phyloP scores from a whole-genome alignment of 2,113 vertebrate genomes.

The Hystrix cristata region DNA sequence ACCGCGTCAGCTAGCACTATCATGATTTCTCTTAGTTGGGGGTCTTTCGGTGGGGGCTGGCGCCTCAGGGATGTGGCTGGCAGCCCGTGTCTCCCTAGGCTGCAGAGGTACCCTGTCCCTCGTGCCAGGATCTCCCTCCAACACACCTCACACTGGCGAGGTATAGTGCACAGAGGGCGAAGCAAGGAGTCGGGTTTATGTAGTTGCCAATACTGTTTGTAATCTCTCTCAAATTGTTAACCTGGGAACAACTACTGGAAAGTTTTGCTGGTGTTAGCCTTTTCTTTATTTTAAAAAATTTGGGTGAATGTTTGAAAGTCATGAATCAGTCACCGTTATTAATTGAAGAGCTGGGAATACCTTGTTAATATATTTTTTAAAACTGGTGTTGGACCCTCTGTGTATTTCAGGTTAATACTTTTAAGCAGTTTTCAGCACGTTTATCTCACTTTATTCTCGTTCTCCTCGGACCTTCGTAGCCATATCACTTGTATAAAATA shows the following conservation, averaged over 20 bases:
- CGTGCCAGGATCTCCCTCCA: slow-evolving; percentile 54
- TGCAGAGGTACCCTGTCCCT: slow-evolving; percentile 37
- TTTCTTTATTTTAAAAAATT: slow-evolving; percentile 65
- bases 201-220: background rate
- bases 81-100: slow-evolving; percentile 52
- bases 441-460: slow-evolving; percentile 90
- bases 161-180: background rate
- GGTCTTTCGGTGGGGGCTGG: slow-evolving; percentile 70
- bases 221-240: slow-evolving; percentile 39
- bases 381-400: slow-evolving; percentile 90
- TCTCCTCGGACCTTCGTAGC: slow-evolving; percentile 90
- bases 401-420: slow-evolving; percentile 90
- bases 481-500: slow-evolving; percentile 92
- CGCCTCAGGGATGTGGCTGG: slow-evolving; percentile 47
- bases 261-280: slow-evolving; percentile 65
- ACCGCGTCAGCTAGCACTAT: slow-evolving; percentile 76
- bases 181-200: background rate
- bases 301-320: slow-evolving; percentile 85
- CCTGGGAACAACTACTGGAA: slow-evolving; percentile 52
- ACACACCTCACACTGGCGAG: slow-evolving; percentile 75
- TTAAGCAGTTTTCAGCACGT: slow-evolving; percentile 90
- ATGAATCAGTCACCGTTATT: slow-evolving; percentile 85
- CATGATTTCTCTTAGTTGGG: slow-evolving; percentile 71
- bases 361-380: slow-evolving; percentile 86
- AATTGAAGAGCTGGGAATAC: slow-evolving; percentile 86